These are phyloP conservation scores for Spea bombifrons DNA, from an alignment of 2,113 vertebrate species.

Conservation along the genomic window DNA sequence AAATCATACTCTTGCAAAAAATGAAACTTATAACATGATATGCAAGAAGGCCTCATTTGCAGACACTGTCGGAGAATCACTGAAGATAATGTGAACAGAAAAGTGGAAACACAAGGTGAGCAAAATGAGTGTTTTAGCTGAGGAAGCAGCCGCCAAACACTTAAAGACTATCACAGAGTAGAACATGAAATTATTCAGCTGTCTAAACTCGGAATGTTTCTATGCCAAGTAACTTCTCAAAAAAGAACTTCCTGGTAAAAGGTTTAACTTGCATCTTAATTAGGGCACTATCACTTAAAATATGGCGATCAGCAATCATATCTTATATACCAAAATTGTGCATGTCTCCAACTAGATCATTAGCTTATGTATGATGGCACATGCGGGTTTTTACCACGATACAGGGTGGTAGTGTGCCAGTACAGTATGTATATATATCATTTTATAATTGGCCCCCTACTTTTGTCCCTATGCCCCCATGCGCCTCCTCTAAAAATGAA, in stretches of 20 bases:
- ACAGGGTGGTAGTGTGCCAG: no score
- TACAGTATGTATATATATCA: no score
- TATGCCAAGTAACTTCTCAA: not conserved
- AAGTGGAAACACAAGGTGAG: not conserved
- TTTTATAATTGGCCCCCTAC: no score
- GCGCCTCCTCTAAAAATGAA: no score
- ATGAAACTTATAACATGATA: not conserved
- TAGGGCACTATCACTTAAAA: no score
- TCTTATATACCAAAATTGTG: no score
- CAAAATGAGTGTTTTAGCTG: not conserved
- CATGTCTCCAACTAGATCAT: no score
- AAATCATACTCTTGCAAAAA: not conserved
- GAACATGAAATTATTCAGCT: not conserved
- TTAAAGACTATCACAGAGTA: not conserved
- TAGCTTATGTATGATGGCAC: no score
- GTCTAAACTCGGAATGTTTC: not conserved
- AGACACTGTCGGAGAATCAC: not conserved
- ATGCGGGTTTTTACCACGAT: no score
- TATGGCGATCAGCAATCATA: no score
- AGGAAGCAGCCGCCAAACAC: not conserved
- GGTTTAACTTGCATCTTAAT: not conserved
- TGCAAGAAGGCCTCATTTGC: not conserved
- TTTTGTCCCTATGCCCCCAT: no score
- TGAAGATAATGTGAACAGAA: not conserved
- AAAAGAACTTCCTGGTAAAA: not conserved